phyloP scores from a whole-genome alignment of 1,140 invertebrate genomes.

The Radopholus similis region DNA sequence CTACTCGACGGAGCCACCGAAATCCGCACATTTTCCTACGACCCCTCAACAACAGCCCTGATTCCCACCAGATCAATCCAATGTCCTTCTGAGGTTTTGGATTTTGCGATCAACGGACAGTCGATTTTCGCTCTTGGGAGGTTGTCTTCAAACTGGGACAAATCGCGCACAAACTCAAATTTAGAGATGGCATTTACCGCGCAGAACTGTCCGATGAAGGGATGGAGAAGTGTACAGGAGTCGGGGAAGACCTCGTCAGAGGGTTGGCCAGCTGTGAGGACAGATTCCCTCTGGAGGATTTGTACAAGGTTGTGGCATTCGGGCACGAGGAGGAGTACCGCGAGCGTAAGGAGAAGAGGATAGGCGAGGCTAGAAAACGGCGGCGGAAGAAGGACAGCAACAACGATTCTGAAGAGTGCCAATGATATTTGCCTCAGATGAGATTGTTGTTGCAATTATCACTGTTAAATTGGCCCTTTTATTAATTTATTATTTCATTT shows the following conservation, averaged over 20 bases:
- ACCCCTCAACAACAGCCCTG: not conserved
- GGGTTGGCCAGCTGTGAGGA: not conserved
- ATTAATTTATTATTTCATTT: no score
- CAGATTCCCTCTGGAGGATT: not conserved
- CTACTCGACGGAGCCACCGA: not conserved
- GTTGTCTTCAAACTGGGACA: not conserved
- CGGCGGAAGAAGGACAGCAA: no score
- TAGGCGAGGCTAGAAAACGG: slow-evolving; percentile 8
- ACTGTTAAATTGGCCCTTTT: no score
- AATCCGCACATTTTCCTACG: not conserved
- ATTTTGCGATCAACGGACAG: slow-evolving; percentile 1
- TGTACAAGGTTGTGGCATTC: slow-evolving; percentile 18
- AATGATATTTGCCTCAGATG: no score
- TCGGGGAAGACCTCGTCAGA: not conserved
- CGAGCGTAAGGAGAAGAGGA: slow-evolving; percentile 3
- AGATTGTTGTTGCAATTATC: no score
- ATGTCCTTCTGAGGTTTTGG: not conserved
- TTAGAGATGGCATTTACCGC: slow-evolving; percentile 5
- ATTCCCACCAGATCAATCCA: not conserved
- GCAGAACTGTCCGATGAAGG: not conserved
- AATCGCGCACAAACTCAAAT: not conserved
- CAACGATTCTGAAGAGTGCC: no score
- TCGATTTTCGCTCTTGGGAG: not conserved
- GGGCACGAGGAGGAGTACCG: slow-evolving; percentile 13
- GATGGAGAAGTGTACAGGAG: not conserved